Evolutionary conservation across 2,888 invertebrate genomes (phyloP).

Genomic region (Morpho helenor): DNA sequence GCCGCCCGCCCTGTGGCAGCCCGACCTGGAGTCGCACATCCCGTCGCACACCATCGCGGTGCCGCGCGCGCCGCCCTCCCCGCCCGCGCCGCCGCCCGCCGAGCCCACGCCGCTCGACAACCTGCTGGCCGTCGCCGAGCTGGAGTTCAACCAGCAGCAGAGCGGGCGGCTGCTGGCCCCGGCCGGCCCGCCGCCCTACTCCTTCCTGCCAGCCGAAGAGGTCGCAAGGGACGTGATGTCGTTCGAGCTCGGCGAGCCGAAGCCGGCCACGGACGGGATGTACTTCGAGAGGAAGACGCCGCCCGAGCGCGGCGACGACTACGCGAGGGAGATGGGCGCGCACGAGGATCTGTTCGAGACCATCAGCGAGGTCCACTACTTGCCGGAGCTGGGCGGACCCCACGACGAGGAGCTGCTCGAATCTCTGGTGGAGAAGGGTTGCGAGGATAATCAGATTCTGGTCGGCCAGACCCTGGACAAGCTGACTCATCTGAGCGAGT

Average conservation of each 20-base stretch:
- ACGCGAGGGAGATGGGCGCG: slow-evolving; percentile 52
- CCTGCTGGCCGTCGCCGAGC: slow-evolving; percentile 81
- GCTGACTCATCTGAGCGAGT: slow-evolving; percentile 55
- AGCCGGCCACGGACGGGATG: slow-evolving; percentile 49
- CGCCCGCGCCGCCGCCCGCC: slow-evolving; percentile 51
- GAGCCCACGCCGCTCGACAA: slow-evolving; percentile 80
- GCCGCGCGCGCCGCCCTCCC: slow-evolving; percentile 48
- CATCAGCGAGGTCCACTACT: slow-evolving; percentile 69
- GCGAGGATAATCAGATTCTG: slow-evolving; percentile 79
- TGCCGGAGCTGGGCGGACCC: slow-evolving; percentile 64
- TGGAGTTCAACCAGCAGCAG: slow-evolving; percentile 81
- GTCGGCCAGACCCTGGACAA: slow-evolving; percentile 68
- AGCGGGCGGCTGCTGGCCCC: slow-evolving; percentile 52
- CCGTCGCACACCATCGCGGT: slow-evolving; percentile 81
- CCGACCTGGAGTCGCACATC: slow-evolving; percentile 80
- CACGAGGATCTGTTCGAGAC: slow-evolving; percentile 72
- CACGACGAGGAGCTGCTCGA: slow-evolving; percentile 79
- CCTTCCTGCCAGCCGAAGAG: slow-evolving; percentile 58
- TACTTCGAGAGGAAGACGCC: slow-evolving; percentile 55
- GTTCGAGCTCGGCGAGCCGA: slow-evolving; percentile 60
- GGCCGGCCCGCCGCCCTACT: slow-evolving; percentile 41
- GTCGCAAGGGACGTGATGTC: slow-evolving; percentile 63
- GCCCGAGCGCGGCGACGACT: slow-evolving; percentile 50
- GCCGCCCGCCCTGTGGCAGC: slow-evolving; percentile 44
- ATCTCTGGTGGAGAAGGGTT: slow-evolving; percentile 80